phyloP scores from a whole-genome alignment of 2,888 invertebrate species.

The Caenorhabditis virilis region DNA sequence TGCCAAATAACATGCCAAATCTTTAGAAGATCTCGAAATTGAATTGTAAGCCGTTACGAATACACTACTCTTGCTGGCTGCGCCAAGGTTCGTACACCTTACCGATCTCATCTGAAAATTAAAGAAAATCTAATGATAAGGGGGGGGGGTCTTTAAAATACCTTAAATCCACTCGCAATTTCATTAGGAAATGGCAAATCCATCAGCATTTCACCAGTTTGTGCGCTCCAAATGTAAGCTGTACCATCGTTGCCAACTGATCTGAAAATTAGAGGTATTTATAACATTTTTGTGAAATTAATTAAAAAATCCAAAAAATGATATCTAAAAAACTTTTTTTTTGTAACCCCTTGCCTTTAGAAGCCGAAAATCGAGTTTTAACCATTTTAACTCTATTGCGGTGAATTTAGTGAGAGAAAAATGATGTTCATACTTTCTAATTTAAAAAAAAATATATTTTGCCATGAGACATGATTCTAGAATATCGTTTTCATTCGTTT shows the following conservation, averaged over 20 bases:
- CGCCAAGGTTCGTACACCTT: conserved; percentile 49
- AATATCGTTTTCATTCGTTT: too few relatives aligned
- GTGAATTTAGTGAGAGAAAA: too few relatives aligned
- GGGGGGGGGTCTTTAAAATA: too few relatives aligned
- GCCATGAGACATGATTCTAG: too few relatives aligned
- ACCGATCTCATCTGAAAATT: conserved; percentile 57
- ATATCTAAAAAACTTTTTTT: too few relatives aligned
- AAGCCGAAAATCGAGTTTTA: too few relatives aligned
- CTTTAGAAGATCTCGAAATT: conserved; percentile 48
- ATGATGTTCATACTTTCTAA: too few relatives aligned
- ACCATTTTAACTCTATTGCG: too few relatives aligned
- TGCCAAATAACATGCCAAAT: conserved; percentile 46
- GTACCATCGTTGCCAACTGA: conserved; percentile 47
- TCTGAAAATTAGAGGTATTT: conserved; percentile 13
- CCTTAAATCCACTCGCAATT: conserved; percentile 45
- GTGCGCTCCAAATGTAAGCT: conserved; percentile 47
- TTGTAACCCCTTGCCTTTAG: too few relatives aligned
- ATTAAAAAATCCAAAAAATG: too few relatives aligned
- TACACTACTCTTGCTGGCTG: conserved; percentile 33
- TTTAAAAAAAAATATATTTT: too few relatives aligned
- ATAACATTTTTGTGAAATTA: background rate
- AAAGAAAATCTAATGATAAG: too few relatives aligned
- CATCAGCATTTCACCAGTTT: conserved; percentile 41
- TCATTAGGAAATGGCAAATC: conserved; percentile 43
- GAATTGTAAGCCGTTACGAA: conserved; percentile 60